Base-by-base conservation (phyloP, 1,140 invertebrate species). In the Anastrepha ludens region DNA sequence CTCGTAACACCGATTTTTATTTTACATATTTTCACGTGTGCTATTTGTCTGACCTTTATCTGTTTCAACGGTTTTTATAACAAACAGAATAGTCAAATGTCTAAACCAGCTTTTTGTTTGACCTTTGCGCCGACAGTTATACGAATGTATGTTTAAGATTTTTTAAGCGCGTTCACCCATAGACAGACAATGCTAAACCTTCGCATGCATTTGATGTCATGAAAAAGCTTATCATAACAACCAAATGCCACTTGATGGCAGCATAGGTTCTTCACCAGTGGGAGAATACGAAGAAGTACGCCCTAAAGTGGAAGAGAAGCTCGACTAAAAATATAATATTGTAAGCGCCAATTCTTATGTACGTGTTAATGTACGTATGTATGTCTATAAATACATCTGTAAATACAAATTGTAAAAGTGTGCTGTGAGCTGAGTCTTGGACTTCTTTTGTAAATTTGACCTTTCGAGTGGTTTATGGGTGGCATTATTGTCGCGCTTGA, bases 31-130 rank as follows among this genome's bases (percentile, higher is more conserved):
- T 20, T 81, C 44, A 81, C 50, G 74, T 41, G 74, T 20, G 2
- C 11, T 81, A n/a, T 81, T 81, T 81, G 47, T 74, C n/a, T 81
- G 74, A 81, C 74, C 74, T 81, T 81, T 81, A 81, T 55, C 74
- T 81, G 55, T 81, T 9, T 3, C 47, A 55, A 41, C 17, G 7
- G 1, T 29, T 29, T 67, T 17, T 74, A 81, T 41, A n/a, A 15
- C 74, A 50, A 81, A 13, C 17, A 81, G 17, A 13, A 47, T 17
- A 47, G 9, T 62, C 15, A 62, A n/a, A 5, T 13, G 60, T n/a
- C n/a, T 62, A 74, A n/a, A 81, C 47, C 2, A 20, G 39, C 29
- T 7, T 9, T 5, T 9, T 5, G 17, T 55, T 50, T 50, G 74
- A 58, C 74, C 74, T 81, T 29, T 55, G 6, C 20, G 74, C 50